Evolutionary conservation across 1,140 invertebrate species (phyloP).

Genomic region (Drosophila repleta): DNA sequence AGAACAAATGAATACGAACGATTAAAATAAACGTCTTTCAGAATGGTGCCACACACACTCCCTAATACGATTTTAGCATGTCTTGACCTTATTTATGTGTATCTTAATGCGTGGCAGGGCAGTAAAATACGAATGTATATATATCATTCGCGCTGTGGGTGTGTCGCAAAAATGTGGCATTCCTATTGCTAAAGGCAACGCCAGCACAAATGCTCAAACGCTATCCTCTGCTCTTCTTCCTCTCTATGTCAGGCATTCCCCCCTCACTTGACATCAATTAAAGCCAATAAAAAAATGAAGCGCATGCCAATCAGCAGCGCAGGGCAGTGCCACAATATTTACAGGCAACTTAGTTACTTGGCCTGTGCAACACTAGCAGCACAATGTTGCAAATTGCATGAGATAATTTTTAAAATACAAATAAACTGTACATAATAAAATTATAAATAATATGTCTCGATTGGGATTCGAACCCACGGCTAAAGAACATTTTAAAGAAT

Average conservation of each 20-base stretch:
- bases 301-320: constrained; percentile 2
- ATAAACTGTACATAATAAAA: too few species aligned
- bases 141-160: constrained; percentile 34
- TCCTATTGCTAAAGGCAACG: constrained; percentile 24
- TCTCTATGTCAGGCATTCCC: constrained; percentile 6
- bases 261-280: constrained; percentile 75
- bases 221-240: constrained; percentile 3
- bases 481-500: neutral
- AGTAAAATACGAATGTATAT: constrained; percentile 52
- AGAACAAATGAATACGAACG: constrained; percentile 10
- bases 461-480: neutral
- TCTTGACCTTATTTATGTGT: constrained; percentile 45
- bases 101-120: constrained; percentile 48
- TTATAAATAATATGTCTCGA: neutral
- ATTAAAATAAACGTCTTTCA: constrained; percentile 25
- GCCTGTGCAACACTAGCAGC: neutral
- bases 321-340: neutral
- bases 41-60: constrained; percentile 40
- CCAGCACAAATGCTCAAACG: constrained; percentile 24
- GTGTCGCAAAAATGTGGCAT: constrained; percentile 37
- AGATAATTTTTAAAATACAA: neutral
- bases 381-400: neutral
- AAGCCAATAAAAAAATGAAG: constrained; percentile 48
- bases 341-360: neutral
- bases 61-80: constrained; percentile 62